These are phyloP conservation scores for Bradypus variegatus DNA, from an alignment of 2,797 vertebrate genomes.

Conservation along the genomic window DNA sequence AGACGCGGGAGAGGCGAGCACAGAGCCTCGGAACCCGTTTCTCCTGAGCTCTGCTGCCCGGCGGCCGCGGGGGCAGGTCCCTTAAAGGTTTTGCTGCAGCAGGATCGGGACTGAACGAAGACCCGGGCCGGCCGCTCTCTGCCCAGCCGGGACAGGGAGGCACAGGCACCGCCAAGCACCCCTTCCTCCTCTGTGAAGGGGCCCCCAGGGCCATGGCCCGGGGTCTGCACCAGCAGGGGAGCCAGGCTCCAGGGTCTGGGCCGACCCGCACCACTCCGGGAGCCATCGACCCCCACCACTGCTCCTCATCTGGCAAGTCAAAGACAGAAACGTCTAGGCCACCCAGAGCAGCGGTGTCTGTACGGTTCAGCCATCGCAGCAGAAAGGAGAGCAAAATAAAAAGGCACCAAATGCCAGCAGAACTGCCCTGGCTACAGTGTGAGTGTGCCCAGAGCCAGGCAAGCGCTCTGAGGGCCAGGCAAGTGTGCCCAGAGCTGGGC, in stretches of 20 bases:
- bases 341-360: neutral
- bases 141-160: neutral
- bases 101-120: neutral
- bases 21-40: too few species aligned
- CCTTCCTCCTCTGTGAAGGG: too few species aligned
- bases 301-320: neutral
- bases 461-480: too few species aligned
- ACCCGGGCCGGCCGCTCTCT: rapidly evolving
- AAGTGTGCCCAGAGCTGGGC: too few species aligned
- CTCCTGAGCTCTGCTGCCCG: neutral
- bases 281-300: neutral
- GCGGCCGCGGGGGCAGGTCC: too few species aligned
- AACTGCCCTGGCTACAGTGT: neutral
- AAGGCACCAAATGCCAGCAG: neutral
- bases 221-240: too few species aligned
- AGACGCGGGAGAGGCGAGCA: neutral
- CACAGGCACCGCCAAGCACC: too few species aligned
- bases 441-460: too few species aligned
- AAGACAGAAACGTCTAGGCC: neutral
- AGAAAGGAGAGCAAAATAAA: neutral
- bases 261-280: too few species aligned
- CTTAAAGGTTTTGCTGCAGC: neutral
- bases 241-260: too few species aligned
- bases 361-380: neutral
- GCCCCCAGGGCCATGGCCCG: too few species aligned